Base-by-base conservation (phyloP, 2,113 vertebrate genomes). In the Cryptomyrus ogoouensis region DNA sequence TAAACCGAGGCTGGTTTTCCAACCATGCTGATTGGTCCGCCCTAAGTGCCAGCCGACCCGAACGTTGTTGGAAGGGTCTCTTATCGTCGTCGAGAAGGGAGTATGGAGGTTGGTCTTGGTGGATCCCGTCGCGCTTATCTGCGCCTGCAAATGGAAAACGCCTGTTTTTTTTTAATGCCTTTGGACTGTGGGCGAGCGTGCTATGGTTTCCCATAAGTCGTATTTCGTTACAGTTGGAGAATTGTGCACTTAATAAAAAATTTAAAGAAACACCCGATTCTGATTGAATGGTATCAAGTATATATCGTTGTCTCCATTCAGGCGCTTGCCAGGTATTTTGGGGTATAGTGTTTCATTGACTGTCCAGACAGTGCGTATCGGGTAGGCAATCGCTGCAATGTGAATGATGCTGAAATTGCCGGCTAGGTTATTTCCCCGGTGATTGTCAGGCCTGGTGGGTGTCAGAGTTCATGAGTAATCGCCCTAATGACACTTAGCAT, bases 21-120 rank as follows among this genome's bases (percentile, higher is more conserved):
- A 80, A 19, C 15, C 74, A 42, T 80, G 74, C 74, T 80, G 74
- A 80, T 80, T 80, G 74, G 74, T 80, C 35, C 74, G 74, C 17
- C 74, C 17, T 80, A 42, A 84, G 44, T 84, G 53, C 52, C 90
- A 88, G 62, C 44, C 83, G 70, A 46, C 58, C 27, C 15, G 83
- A 89, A 89, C 86, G 90, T 35, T 1, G 92, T 83, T 88, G 80
- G 47, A 90, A 90, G 88, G 92, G 88, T 90, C 91, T 91, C 90
- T 58, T 91, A 90, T 90, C 77, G 27, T 90, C 87, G 62, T 0
- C 56, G 83, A 46, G 84, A 15, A 91, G 91, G 70, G 24, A 19
- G 88, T 70, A 74, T 49, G 10, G 84, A 53, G 70, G 87, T 24
- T 74, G 85, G 52, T 46, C 53, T 58, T 39, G 21, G 24, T 39